Conservation (phyloP, 2,888 invertebrate species). For the Ophraella communa region DNA sequence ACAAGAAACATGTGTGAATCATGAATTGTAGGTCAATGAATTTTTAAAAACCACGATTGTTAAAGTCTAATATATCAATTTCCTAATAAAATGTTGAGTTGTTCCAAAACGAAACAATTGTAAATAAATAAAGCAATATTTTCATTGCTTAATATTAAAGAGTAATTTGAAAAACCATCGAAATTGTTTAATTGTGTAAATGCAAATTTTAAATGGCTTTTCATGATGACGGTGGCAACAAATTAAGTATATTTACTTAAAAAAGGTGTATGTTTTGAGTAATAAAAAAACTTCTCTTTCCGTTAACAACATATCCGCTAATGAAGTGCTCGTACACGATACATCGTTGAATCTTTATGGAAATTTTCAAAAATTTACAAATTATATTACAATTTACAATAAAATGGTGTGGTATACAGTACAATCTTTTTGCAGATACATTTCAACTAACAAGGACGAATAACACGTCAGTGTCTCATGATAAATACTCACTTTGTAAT, state of each 20-base stretch:
- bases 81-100: too few species aligned
- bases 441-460: background rate
- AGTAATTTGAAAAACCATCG: too few species aligned
- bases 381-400: background rate
- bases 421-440: background rate
- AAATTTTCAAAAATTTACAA: background rate
- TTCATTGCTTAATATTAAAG: background rate
- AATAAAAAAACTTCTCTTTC: conserved; percentile 36
- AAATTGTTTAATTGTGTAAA: conserved; percentile 38
- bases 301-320: conserved; percentile 35
- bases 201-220: conserved; percentile 35
- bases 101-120: too few species aligned
- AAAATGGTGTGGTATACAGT: background rate
- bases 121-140: background rate
- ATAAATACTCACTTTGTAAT: too few species aligned
- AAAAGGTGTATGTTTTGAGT: conserved; percentile 37
- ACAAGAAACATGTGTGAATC: too few species aligned
- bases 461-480: too few species aligned
- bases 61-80: too few species aligned
- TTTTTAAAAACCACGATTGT: too few species aligned
- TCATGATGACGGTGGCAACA: conserved; percentile 16
- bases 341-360: background rate
- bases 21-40: too few species aligned
- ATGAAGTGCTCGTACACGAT: background rate
- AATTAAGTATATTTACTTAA: conserved; percentile 38